These are phyloP conservation scores for Monopterus albus DNA, from an alignment of 2,113 vertebrate genomes.

Conservation along the genomic window DNA sequence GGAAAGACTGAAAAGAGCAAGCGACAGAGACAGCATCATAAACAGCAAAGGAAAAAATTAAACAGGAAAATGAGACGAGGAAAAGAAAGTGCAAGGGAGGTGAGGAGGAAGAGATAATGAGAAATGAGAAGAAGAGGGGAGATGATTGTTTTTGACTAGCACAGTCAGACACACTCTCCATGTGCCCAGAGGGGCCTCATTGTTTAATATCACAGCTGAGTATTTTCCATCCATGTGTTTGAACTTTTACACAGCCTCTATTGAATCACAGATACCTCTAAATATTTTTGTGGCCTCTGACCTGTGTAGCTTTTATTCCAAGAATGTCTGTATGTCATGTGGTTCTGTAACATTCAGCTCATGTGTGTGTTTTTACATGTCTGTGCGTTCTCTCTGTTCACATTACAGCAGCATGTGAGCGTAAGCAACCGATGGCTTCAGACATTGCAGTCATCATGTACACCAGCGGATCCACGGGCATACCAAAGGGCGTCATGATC, in stretches of 20 bases:
- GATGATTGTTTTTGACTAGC: slow-evolving; percentile 7
- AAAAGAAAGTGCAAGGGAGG: too few species aligned
- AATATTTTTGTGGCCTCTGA: slow-evolving; percentile 8
- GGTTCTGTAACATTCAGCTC: not conserved
- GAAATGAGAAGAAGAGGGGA: not conserved
- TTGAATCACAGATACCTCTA: not conserved
- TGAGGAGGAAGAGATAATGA: not conserved
- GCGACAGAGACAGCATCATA: not conserved
- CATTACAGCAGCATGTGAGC: slow-evolving; percentile 72
- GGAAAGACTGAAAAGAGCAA: not conserved
- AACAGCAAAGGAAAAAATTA: not conserved
- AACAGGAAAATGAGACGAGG: not conserved
- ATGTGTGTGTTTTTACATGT: not conserved
- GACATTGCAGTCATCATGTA: slow-evolving; percentile 98
- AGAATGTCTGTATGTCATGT: not conserved
- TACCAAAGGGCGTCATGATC: slow-evolving; percentile 97
- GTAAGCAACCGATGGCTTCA: slow-evolving; percentile 78
- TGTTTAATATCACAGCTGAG: slow-evolving; percentile 47
- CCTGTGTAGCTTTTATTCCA: not conserved
- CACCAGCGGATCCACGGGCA: slow-evolving; percentile 95
- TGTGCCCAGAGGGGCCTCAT: slow-evolving; percentile 7
- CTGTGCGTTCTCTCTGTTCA: slow-evolving; percentile 3
- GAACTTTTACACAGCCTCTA: not conserved
- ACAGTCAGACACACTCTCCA: not conserved
- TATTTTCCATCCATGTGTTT: slow-evolving; percentile 27